These are phyloP conservation scores for Meteorus colon DNA, from an alignment of 2,888 invertebrate genomes.

Conservation along the genomic window DNA sequence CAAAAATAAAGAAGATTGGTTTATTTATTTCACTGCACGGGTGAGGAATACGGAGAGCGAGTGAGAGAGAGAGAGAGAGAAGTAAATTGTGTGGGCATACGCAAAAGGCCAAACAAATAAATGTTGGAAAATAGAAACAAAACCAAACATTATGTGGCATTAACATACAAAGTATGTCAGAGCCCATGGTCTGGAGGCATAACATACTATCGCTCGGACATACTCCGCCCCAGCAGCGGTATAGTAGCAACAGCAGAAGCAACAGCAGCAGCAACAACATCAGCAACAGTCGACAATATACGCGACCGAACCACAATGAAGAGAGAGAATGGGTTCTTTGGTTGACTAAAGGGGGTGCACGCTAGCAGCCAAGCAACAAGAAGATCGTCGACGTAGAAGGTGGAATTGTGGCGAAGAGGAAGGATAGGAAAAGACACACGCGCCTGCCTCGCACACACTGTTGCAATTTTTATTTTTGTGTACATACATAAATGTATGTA, in stretches of 20 bases:
- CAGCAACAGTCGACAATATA: constrained; percentile 37
- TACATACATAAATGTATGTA: background rate
- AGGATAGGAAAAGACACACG: constrained; percentile 1
- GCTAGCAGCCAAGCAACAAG: constrained; percentile 32
- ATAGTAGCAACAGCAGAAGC: constrained; percentile 21
- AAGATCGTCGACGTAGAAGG: constrained; percentile 15
- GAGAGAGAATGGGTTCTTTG: constrained; percentile 12
- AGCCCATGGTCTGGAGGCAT: constrained; percentile 66
- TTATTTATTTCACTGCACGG: too few relatives aligned
- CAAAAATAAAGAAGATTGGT: too few relatives aligned
- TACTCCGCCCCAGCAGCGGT: constrained; percentile 58
- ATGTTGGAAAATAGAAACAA: constrained; percentile 71
- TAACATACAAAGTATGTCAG: constrained; percentile 74
- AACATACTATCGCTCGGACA: constrained; percentile 68
- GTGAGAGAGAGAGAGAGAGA: constrained; percentile 5
- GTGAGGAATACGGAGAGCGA: background rate
- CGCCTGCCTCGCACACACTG: background rate
- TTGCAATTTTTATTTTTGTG: background rate
- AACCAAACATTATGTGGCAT: constrained; percentile 73
- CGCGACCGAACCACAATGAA: constrained; percentile 19
- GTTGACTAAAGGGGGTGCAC: constrained; percentile 17
- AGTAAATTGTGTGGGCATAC: constrained; percentile 46
- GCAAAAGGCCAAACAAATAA: constrained; percentile 68
- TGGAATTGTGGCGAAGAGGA: constrained; percentile 1
- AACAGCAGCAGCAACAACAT: constrained; percentile 17